phyloP scores from a whole-genome alignment of 2,797 vertebrate genomes.

The Gymnopithys bicolor region DNA sequence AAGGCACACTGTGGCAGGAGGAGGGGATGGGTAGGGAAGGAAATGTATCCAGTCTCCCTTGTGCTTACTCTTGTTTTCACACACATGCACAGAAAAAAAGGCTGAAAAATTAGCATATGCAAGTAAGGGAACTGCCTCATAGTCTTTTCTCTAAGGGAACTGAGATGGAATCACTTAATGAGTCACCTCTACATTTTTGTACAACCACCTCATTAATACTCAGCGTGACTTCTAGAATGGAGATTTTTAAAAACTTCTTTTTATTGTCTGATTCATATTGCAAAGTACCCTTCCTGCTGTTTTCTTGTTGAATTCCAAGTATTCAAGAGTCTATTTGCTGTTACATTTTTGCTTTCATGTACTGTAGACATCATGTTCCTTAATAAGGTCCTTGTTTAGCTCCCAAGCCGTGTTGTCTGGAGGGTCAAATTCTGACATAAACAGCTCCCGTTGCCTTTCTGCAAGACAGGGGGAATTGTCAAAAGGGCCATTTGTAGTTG shows the following conservation, averaged over 20 bases:
- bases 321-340: neutral
- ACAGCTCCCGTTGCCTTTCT: neutral
- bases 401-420: neutral
- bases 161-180: constrained; percentile 1
- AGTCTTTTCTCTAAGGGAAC: neutral
- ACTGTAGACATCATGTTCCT: neutral
- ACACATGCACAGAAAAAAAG: neutral
- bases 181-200: neutral
- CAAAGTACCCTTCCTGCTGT: neutral
- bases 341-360: constrained; percentile 27
- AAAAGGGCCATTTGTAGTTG: neutral
- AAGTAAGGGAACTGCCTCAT: neutral
- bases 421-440: neutral
- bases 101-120: neutral
- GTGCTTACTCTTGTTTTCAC: neutral
- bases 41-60: neutral
- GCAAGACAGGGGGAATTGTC: neutral
- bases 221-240: neutral
- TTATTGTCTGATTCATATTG: neutral
- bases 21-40: neutral
- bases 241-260: neutral
- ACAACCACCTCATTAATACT: neutral
- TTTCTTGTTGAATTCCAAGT: neutral
- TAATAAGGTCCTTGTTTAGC: constrained; percentile 6
- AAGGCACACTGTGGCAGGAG: neutral